Base-by-base conservation (phyloP, 1,140 invertebrate genomes). In the Meloidogyne chitwoodi region DNA sequence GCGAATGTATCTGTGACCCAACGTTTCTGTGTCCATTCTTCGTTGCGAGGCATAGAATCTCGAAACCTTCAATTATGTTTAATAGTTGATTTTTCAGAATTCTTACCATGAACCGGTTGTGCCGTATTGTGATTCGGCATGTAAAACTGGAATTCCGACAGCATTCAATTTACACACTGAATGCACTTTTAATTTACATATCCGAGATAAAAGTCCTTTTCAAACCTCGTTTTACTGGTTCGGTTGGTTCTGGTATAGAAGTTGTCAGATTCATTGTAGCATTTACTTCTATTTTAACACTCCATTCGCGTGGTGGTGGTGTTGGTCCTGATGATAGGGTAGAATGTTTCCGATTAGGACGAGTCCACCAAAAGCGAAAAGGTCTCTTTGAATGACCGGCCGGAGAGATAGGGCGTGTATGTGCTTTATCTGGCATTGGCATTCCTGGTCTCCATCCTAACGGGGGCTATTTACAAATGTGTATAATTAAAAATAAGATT, bases 1-100 rank as follows among this genome's bases (percentile, higher is more conserved):
- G 86, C 85, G 34, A 74, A 87, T 38, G 82, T 85, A 70, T 86
- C 86, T 16, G 84, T 86, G 0, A 86, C 81, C 85, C 85, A 86
- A 26, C 85, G 76, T 26, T 85, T 80, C 26, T 79, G 24, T 10
- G 72, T 70, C 74, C 74, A 80, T 67, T 79, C 72, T 41, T 80
- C 76, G 11, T 56, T 77, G 11, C 74, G 56, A 2, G 85, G 85
- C 1, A 48, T 75, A 16, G 79, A 75, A 70, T 86, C 85, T 22
- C 86, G 74, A 81, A 85, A 82, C 71, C 71, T 73, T 16, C 4
- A 8, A 26, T 29, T 68, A 10, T 29, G 19, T 34, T 1, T 12
- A 2, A 12, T 10, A 3, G 12, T 68, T 12, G 12, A 2, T 27
- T 68, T 10, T n/a, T 68, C 10, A 38, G n/a, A 22, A 16, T 16